These are phyloP conservation scores for Hydriomena furcata DNA, from an alignment of 2,888 invertebrate species.

Conservation along the genomic window DNA sequence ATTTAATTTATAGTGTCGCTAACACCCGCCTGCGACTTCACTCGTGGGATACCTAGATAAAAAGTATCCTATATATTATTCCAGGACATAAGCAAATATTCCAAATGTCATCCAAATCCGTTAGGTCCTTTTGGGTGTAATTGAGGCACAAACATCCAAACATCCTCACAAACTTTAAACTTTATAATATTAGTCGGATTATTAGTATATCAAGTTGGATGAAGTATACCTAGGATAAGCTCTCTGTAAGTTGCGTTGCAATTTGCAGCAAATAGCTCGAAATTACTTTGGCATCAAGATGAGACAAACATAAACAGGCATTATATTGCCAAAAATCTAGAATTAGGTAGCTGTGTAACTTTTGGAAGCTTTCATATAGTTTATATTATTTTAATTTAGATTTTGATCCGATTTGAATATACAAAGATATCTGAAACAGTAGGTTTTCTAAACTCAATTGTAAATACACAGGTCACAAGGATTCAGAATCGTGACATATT, in stretches of 20 bases:
- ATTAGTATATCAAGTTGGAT: not conserved
- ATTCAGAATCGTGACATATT: slow-evolving; percentile 18
- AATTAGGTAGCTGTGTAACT: not conserved
- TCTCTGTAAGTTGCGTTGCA: not conserved
- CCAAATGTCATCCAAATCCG: too few relatives aligned
- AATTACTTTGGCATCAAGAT: slow-evolving; percentile 2
- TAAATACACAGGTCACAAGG: not conserved
- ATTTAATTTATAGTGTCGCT: too few relatives aligned
- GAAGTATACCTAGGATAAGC: not conserved
- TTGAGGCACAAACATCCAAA: too few relatives aligned
- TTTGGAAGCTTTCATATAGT: not conserved
- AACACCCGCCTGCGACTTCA: too few relatives aligned
- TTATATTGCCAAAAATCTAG: slow-evolving; percentile 1
- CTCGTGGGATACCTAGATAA: too few relatives aligned
- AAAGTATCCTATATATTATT: too few relatives aligned
- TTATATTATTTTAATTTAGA: not conserved
- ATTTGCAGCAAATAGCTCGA: slow-evolving; percentile 5
- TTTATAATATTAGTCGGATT: too few relatives aligned
- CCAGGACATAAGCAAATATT: too few relatives aligned
- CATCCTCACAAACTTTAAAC: too few relatives aligned
- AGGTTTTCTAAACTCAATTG: slow-evolving; percentile 1
- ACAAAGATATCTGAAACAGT: not conserved
- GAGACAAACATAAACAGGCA: not conserved
- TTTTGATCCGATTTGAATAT: not conserved
- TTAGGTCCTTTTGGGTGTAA: too few relatives aligned